Evolutionary conservation across 2,113 vertebrate species (phyloP), one percentile per base, ranked within the genome.

Genomic region (Eulacestoma nigropectus): DNA sequence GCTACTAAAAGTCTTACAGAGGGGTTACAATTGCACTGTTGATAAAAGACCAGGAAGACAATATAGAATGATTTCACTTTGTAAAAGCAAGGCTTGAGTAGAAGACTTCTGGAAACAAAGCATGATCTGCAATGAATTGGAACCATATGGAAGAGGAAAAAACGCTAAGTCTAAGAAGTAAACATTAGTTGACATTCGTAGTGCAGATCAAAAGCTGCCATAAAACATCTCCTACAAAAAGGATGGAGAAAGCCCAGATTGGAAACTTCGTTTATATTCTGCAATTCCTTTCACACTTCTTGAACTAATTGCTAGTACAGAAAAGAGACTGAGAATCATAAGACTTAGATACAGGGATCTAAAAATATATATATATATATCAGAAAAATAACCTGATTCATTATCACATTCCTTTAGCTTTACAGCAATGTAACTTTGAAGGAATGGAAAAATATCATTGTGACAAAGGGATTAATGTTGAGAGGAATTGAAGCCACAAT

Each of bases 181-280:
- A 94, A 95, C 83, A 95, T 39, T 75, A 47, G 55, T 89, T 93
- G 87, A 92, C 32, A 9, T 88, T 95, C 69, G 22, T 82, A 78
- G 73, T 70, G 63, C 65, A 97, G 89, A 98, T 92, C 83, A 96
- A 97, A 98, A 96, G 70, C 55, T 59, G 39, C 91, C 84, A 95
- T 92, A 97, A 97, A 88, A 81, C 46, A 62, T 74, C 47, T 92
- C 87, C 87, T 49, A 86, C 60, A 68, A 93, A 95, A 86, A 85
- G 37, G 49, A 88, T 60, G 42, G 23, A 46, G 65, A 94, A 95
- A 92, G 47, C 37, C 89, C 20, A 78, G 86, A 90, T 12, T 78
- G 27, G 87, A 93, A 95, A 64, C 10, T 56, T 70, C 2, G 2
- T 70, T 87, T 87, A 49, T 85, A 20, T 65, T 90, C 84, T 83